Evolutionary conservation across 2,888 invertebrate genomes (phyloP).

Genomic region (Spilarctia lutea): DNA sequence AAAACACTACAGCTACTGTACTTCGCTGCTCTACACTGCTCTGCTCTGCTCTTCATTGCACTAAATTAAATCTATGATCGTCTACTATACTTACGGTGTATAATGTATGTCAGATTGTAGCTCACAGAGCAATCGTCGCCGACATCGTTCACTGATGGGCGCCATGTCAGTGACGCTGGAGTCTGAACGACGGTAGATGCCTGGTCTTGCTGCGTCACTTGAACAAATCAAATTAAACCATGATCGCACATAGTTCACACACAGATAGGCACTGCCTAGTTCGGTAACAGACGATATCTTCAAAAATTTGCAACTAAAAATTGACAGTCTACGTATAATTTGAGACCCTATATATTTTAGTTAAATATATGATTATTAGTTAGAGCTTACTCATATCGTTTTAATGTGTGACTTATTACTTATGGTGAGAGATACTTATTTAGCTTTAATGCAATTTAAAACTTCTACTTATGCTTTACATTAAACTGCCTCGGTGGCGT

Average conservation of each 20-base stretch:
- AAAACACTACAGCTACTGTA: background rate
- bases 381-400: background rate
- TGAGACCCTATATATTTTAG: no score
- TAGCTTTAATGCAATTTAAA: background rate
- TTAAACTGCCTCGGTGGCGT: no score
- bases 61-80: background rate
- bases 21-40: background rate
- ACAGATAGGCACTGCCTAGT: no score
- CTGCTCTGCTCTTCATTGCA: background rate
- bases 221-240: slow-evolving; percentile 4
- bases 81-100: slow-evolving; percentile 30
- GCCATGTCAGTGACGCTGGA: slow-evolving; percentile 39
- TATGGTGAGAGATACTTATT: background rate
- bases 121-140: slow-evolving; percentile 76
- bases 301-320: no score
- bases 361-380: no score
- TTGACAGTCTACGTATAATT: no score
- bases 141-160: slow-evolving; percentile 74
- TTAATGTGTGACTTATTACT: no score
- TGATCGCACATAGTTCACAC: no score
- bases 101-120: slow-evolving; percentile 72
- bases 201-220: slow-evolving; percentile 54
- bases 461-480: no score
- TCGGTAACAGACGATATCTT: no score
- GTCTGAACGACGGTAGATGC: slow-evolving; percentile 61